phyloP scores from a whole-genome alignment of 2,113 vertebrate species.

The Nyctereutes procyonoides region DNA sequence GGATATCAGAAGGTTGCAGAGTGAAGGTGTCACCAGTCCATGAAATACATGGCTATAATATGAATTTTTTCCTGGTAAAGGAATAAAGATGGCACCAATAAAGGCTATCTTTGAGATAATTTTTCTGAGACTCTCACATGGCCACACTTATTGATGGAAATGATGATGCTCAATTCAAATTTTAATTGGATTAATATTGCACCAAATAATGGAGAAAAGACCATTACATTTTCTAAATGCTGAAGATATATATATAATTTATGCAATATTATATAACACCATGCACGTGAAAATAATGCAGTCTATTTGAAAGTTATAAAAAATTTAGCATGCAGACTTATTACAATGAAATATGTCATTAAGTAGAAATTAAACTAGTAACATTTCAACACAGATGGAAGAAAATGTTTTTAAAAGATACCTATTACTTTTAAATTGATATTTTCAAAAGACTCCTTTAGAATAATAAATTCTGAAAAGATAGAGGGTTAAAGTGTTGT shows the following conservation, averaged over 20 bases:
- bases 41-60: background rate
- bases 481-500: background rate
- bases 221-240: background rate
- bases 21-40: background rate
- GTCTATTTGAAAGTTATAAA: background rate
- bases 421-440: background rate
- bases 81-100: background rate
- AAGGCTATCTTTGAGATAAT: background rate
- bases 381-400: background rate
- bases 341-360: background rate
- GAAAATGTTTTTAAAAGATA: background rate
- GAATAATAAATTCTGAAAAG: background rate
- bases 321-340: background rate
- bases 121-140: background rate
- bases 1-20: background rate
- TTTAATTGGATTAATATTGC: background rate
- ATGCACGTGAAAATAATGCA: background rate
- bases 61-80: background rate
- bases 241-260: background rate
- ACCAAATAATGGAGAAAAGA: background rate
- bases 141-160: background rate
- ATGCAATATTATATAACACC: background rate
- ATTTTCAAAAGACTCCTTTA: background rate
- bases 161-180: background rate
- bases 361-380: background rate